Evolutionary conservation across 2,797 vertebrate genomes (phyloP).

Genomic region (Pseudomugil tenellus): DNA sequence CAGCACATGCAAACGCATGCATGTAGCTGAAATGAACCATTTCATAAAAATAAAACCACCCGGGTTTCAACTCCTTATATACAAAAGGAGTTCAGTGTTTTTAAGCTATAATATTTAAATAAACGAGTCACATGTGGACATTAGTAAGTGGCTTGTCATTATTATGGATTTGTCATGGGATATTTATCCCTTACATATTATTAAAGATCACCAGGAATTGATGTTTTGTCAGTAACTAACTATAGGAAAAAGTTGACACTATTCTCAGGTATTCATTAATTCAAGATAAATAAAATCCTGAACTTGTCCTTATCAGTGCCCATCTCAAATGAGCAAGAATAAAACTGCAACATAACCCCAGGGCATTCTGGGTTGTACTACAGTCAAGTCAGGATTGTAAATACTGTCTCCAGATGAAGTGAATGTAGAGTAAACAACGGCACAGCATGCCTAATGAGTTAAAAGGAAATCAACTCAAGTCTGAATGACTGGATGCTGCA

Average conservation of each 20-base stretch:
- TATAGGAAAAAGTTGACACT: not conserved
- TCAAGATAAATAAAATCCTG: not conserved
- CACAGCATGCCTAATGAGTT: too few species aligned
- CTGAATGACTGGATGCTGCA: not conserved
- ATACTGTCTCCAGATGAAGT: not conserved
- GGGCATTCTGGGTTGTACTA: not conserved
- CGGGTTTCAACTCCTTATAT: not conserved
- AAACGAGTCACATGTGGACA: slow-evolving; percentile 14
- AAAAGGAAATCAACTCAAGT: not conserved
- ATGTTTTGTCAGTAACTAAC: slow-evolving; percentile 4
- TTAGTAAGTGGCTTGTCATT: slow-evolving; percentile 1
- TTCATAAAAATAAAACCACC: not conserved
- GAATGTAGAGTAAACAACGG: not conserved
- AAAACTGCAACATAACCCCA: not conserved
- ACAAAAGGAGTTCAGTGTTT: slow-evolving; percentile 9
- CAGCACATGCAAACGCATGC: not conserved
- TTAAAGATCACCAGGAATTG: not conserved
- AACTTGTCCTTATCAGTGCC: not conserved
- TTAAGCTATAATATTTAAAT: slow-evolving; percentile 8
- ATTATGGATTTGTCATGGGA: slow-evolving; percentile 2
- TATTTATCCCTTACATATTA: slow-evolving; percentile 6
- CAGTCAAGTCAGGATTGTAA: not conserved
- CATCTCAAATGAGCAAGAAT: not conserved
- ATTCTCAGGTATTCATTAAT: not conserved
- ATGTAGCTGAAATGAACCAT: not conserved